Evolutionary conservation across 2,113 vertebrate species (phyloP).

Genomic region (Seriola aureovittata): DNA sequence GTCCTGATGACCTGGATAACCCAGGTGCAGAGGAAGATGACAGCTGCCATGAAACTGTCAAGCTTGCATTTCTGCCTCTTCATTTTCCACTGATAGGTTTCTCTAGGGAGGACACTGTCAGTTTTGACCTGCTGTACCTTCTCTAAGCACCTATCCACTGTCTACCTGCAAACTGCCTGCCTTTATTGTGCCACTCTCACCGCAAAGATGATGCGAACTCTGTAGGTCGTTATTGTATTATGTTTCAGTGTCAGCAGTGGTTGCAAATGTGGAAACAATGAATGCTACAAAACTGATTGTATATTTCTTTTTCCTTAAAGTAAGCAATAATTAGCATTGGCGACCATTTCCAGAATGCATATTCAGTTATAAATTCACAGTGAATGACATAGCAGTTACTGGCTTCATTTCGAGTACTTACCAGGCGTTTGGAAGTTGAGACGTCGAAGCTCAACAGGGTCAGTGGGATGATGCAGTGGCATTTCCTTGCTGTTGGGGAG

Average conservation of each 20-base stretch:
- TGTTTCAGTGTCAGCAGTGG: constrained; percentile 1
- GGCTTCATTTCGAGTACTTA: constrained; percentile 75
- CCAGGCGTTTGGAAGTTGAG: constrained; percentile 99
- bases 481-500: constrained; percentile 97
- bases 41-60: constrained; percentile 70
- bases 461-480: constrained; percentile 95
- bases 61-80: constrained; percentile 63
- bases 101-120: constrained; percentile 60
- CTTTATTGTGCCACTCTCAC: constrained; percentile 27
- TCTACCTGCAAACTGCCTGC: constrained; percentile 46
- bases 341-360: neutral
- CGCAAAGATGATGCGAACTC: constrained; percentile 1
- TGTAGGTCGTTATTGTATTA: constrained; percentile 1
- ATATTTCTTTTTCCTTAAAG: neutral
- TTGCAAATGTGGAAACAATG: constrained; percentile 21
- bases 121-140: constrained; percentile 54
- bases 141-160: constrained; percentile 61
- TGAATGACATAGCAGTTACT: neutral
- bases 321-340: neutral
- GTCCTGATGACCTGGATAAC: constrained; percentile 64
- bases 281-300: neutral
- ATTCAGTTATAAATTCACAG: neutral
- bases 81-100: constrained; percentile 48
- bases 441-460: constrained; percentile 96
- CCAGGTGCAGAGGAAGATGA: constrained; percentile 61